Evolutionary conservation across 2,888 invertebrate genomes (phyloP).

Genomic region (Cryptocephalus primarius): DNA sequence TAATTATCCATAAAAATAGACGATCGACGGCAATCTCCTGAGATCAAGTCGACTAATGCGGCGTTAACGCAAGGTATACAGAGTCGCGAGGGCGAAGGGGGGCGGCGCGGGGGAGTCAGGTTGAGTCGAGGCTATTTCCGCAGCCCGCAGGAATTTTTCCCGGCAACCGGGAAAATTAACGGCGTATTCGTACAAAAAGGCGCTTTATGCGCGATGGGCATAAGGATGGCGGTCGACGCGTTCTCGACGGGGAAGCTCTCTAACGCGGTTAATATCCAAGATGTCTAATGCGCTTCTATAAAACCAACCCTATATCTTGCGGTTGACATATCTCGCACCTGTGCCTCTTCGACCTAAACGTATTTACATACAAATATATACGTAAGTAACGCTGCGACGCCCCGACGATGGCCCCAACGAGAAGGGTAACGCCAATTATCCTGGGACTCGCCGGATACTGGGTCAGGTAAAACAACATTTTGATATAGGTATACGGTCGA

Average conservation of each 20-base stretch:
- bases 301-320: conserved; percentile 33
- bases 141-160: too few species aligned
- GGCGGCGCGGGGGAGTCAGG: neutral
- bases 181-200: too few species aligned
- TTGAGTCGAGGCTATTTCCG: too few species aligned
- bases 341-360: conserved; percentile 31
- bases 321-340: conserved; percentile 39
- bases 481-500: too few species aligned
- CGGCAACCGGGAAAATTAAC: too few species aligned
- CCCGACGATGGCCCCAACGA: neutral
- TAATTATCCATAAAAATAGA: conserved; percentile 10
- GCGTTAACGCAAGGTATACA: conserved; percentile 4
- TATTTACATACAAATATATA: conserved; percentile 38
- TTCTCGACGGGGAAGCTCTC: neutral
- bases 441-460: too few species aligned
- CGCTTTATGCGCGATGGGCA: too few species aligned
- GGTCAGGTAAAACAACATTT: too few species aligned
- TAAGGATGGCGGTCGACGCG: too few species aligned
- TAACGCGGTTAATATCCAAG: conserved; percentile 21
- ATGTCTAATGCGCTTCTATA: conserved; percentile 33
- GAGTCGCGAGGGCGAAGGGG: neutral
- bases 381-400: conserved; percentile 4
- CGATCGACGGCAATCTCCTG: conserved; percentile 7
- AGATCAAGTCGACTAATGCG: conserved; percentile 9
- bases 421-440: too few species aligned